Evolutionary conservation across 2,888 invertebrate genomes (phyloP).

Genomic region (Julus scanicus): DNA sequence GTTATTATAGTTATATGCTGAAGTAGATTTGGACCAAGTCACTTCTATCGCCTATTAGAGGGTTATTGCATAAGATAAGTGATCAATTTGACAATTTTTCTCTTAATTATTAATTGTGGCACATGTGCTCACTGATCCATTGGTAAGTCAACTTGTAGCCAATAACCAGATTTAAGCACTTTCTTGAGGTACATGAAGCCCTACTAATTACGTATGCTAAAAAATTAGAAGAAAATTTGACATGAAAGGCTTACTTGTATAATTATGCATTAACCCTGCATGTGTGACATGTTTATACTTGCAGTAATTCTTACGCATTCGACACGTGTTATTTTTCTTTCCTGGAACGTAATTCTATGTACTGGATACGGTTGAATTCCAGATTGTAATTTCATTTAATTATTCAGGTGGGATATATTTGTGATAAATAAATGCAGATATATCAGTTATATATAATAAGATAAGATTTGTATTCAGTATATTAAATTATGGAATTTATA

Average conservation of each 20-base stretch:
- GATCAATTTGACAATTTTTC: no score
- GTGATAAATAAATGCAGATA: slow-evolving; percentile 32
- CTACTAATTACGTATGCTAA: no score
- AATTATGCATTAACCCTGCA: not conserved
- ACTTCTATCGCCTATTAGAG: not conserved
- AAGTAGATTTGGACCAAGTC: not conserved
- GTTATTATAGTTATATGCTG: no score
- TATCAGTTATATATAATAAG: slow-evolving; percentile 4
- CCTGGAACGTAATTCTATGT: not conserved
- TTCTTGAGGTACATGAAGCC: no score
- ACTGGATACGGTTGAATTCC: not conserved
- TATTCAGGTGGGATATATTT: slow-evolving; percentile 14
- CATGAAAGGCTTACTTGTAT: no score
- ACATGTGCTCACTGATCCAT: no score
- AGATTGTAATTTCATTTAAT: slow-evolving; percentile 1
- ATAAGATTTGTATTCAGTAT: slow-evolving; percentile 8
- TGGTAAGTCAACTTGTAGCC: no score
- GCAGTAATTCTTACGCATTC: not conserved
- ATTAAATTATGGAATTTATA: slow-evolving; percentile 10
- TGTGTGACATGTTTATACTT: not conserved
- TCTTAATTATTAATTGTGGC: no score
- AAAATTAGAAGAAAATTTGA: no score
- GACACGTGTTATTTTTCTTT: not conserved
- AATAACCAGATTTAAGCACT: no score
- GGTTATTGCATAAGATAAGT: not conserved